phyloP scores from a whole-genome alignment of 2,888 invertebrate genomes.

The Aleiodes alternator region DNA sequence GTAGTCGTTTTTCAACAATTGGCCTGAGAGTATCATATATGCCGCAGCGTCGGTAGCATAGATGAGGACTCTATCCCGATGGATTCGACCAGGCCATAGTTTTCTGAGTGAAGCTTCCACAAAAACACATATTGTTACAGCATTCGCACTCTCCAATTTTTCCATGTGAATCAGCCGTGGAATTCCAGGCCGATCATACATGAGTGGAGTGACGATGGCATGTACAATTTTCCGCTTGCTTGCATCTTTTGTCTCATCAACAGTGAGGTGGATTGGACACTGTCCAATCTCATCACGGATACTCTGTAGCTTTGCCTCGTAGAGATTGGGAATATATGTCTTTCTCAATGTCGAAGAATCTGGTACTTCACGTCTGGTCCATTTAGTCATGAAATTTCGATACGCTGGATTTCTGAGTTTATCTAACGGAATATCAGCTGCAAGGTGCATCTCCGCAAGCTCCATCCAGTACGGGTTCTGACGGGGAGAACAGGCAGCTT shows the following conservation, averaged over 20 bases:
- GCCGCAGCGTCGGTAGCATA: no score
- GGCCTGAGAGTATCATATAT: no score
- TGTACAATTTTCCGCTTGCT: conserved; percentile 5
- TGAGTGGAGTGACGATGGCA: background rate
- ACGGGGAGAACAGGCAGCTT: no score
- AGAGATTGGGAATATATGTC: conserved; percentile 6
- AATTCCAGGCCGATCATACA: background rate
- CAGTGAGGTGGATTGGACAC: conserved; percentile 1
- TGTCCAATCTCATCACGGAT: conserved; percentile 28
- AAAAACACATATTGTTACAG: conserved; percentile 3
- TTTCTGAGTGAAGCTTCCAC: background rate
- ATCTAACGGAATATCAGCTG: conserved; percentile 33
- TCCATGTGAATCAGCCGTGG: conserved; percentile 11
- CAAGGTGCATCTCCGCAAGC: no score
- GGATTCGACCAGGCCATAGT: conserved; percentile 23
- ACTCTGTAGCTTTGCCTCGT: background rate
- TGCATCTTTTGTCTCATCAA: conserved; percentile 31
- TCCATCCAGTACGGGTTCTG: no score
- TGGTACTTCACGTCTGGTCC: conserved; percentile 14
- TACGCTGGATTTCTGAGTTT: conserved; percentile 9
- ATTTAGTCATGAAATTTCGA: conserved; percentile 6
- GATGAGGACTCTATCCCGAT: background rate
- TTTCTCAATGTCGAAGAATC: conserved; percentile 6
- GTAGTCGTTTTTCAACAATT: no score
- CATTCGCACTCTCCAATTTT: conserved; percentile 4